Conservation (phyloP, 2,888 invertebrate species). For the Apodemia mormo region DNA sequence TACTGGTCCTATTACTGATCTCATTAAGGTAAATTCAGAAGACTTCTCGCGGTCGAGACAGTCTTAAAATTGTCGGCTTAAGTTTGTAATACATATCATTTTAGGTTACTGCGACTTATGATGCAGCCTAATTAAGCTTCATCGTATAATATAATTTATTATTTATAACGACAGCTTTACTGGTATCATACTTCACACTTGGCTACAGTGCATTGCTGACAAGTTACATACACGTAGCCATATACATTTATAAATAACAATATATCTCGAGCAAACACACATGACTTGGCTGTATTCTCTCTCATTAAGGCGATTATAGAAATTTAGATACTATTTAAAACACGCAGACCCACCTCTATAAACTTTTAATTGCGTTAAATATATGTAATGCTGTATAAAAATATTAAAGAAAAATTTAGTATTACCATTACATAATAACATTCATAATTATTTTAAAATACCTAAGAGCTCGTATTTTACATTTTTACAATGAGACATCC, state of each 20-base stretch:
- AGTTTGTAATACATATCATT: too few relatives aligned
- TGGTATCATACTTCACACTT: slow-evolving; percentile 1
- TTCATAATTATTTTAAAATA: slow-evolving; percentile 69
- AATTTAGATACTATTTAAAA: slow-evolving; percentile 74
- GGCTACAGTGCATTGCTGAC: slow-evolving; percentile 26
- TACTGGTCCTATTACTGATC: too few relatives aligned
- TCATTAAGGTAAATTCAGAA: too few relatives aligned
- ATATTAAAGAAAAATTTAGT: slow-evolving; percentile 80
- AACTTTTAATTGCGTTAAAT: slow-evolving; percentile 80
- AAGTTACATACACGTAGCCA: slow-evolving; percentile 44
- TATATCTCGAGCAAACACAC: slow-evolving; percentile 66
- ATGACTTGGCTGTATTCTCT: slow-evolving; percentile 78
- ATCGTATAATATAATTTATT: not conserved
- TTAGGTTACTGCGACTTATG: not conserved
- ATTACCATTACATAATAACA: slow-evolving; percentile 70
- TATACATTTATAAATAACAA: slow-evolving; percentile 43
- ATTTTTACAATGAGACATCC: slow-evolving; percentile 78
- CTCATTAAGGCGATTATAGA: slow-evolving; percentile 80
- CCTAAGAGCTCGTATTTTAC: slow-evolving; percentile 76
- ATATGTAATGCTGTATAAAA: slow-evolving; percentile 81
- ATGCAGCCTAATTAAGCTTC: not conserved
- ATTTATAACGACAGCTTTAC: not conserved
- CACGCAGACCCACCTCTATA: slow-evolving; percentile 80
- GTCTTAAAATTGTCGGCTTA: too few relatives aligned
- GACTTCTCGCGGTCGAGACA: too few relatives aligned